Base-by-base conservation (phyloP, 2,797 vertebrate genomes). In the Chaetophractus vellerosus region DNA sequence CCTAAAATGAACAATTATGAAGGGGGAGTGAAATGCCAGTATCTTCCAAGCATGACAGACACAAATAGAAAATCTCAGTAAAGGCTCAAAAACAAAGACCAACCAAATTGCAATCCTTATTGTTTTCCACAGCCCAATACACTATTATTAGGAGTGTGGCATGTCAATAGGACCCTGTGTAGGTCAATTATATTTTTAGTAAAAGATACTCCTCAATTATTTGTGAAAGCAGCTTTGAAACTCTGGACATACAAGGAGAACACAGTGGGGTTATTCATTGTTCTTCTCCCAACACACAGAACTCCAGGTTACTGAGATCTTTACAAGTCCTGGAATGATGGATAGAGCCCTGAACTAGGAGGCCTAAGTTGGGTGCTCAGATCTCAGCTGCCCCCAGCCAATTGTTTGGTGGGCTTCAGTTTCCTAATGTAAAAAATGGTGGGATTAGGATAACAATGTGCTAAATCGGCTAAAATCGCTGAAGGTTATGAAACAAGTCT, bases 161-260 rank as follows among this genome's bases (percentile, higher is more conserved):
- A n/a, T n/a, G 5, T 71, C 38, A 38, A 6, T 38, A 69, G 85
- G 52, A 82, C 48, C 9, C 33, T 41, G 2, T 74, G 33, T 55
- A 16, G 16, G 16, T 21, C 52, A 55, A 55, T 55, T 55, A 19
- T 55, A 55, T 91, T 95, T 95, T 75, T 24, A 79, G 18, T 71
- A 88, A 90, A 61, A 79, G 59, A 63, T n/a, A 7, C 21, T 93
- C 52, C n/a, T 26, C 23, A 82, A 38, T 91, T 66, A 74, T 55
- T 71, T 81, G n/a, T 72, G 66, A 93, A 88, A 84, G 31, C 61
- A 95, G 79, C n/a, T 95, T 76, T 79, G n/a, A 94, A 94, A 93
- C 89, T 26, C 52, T 81, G 76, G 41, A 45, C 10, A 52, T 36
- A 12, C 8, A 52, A 81, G 18, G 74, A 81, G 94, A 93, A 57